Evolutionary conservation across 2,888 invertebrate genomes (phyloP).

Genomic region (Latheticus oryzae): DNA sequence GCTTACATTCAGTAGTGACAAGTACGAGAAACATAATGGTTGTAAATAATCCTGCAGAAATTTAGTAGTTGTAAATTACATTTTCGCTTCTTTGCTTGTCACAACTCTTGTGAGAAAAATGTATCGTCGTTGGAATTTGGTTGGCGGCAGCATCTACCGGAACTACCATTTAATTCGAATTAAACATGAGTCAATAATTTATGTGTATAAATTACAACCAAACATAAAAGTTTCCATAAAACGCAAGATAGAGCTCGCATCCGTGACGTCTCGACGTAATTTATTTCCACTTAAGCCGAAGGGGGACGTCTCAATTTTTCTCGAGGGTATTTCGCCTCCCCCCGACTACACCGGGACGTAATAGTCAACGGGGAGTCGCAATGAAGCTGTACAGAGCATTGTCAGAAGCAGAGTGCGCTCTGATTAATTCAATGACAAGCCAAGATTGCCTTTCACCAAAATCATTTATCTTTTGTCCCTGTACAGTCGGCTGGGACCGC

Average conservation of each 20-base stretch:
- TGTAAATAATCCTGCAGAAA: no score
- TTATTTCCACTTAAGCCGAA: constrained; percentile 51
- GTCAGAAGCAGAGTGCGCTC: constrained; percentile 55
- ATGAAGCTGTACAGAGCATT: constrained; percentile 55
- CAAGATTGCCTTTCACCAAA: constrained; percentile 56
- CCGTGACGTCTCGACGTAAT: constrained; percentile 43
- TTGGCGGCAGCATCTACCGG: constrained; percentile 3
- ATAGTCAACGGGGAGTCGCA: constrained; percentile 46
- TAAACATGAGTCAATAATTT: constrained; percentile 50
- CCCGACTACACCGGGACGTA: constrained; percentile 33
- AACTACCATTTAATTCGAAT: constrained; percentile 37
- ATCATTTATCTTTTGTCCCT: constrained; percentile 56
- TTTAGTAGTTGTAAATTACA: no score
- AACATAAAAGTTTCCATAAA: constrained; percentile 49
- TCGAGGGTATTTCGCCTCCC: constrained; percentile 12
- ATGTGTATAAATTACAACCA: constrained; percentile 49
- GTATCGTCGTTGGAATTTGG: neutral
- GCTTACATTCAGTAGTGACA: no score
- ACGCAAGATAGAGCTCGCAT: constrained; percentile 33
- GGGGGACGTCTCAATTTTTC: constrained; percentile 39
- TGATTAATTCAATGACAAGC: constrained; percentile 60
- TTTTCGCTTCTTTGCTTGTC: no score
- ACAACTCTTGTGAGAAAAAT: no score
- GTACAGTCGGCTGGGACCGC: constrained; percentile 41
- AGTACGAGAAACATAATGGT: no score